phyloP scores from a whole-genome alignment of 2,797 vertebrate species.

The Hapalemur alaotrensis region DNA sequence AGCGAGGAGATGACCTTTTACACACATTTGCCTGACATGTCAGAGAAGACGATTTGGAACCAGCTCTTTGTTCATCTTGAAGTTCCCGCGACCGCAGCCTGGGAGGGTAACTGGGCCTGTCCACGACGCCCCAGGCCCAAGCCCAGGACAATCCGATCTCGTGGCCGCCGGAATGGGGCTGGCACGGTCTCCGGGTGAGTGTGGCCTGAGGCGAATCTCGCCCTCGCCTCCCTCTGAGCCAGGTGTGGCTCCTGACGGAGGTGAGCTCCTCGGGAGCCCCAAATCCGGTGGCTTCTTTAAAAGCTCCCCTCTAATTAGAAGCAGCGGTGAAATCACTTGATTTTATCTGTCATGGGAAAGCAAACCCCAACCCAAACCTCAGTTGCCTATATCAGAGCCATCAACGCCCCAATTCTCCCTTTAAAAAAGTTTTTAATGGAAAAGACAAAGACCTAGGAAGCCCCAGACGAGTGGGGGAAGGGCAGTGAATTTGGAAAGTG shows the following conservation, averaged over 20 bases:
- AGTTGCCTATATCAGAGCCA: slow-evolving; percentile 20
- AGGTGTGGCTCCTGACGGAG: slow-evolving; percentile 61
- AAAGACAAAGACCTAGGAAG: slow-evolving; percentile 11
- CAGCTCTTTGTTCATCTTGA: slow-evolving; percentile 28
- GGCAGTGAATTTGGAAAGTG: neutral
- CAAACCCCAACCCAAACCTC: slow-evolving; percentile 54
- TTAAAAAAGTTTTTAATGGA: slow-evolving; percentile 48
- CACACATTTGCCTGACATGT: slow-evolving; percentile 39
- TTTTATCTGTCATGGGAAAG: slow-evolving; percentile 78
- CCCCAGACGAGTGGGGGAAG: neutral
- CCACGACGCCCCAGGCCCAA: neutral
- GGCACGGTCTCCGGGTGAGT: neutral
- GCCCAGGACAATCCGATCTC: neutral
- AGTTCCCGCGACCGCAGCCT: neutral
- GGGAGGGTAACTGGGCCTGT: neutral
- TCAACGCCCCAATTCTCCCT: neutral
- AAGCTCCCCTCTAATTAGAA: slow-evolving; percentile 75
- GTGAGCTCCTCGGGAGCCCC: slow-evolving; percentile 44
- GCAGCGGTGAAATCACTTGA: slow-evolving; percentile 69
- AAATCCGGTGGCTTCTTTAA: slow-evolving; percentile 68
- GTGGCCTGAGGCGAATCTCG: neutral
- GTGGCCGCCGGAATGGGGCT: neutral
- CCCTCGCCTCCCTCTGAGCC: neutral
- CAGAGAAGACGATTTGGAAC: slow-evolving; percentile 30
- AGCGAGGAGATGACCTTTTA: slow-evolving; percentile 26